Evolutionary conservation across 2,888 invertebrate genomes (phyloP), one percentile per base, ranked within the genome.

Genomic region (Hermodice carunculata): DNA sequence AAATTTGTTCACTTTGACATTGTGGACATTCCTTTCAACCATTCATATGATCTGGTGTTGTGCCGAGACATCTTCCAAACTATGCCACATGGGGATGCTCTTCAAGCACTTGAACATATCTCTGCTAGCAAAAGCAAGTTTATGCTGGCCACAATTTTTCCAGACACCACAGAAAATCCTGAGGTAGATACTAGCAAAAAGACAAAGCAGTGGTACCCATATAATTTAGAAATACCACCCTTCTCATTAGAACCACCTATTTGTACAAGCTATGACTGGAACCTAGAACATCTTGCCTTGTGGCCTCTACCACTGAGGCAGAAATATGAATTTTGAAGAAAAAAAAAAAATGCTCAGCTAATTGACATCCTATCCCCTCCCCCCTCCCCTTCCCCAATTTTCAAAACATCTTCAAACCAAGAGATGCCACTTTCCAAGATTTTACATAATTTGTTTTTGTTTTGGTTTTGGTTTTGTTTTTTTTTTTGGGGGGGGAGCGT

Each of bases 211-310:
- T 32, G 40, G 31, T 62, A 37, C 28, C 56, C 62, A 6, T 58
- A 58, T 37, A 64, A 64, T 28, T 40, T 64, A 6, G 64, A 64
- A 24, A 43, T 64, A 19, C 51, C 64, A 8, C 64, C 64, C n/a
- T 64, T 64, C 44, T 42, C 46, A 17, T 44, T 64, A n/a, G 58
- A 51, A 3, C 51, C 64, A 17, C 54, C 62, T 6, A 34, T 56
- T n/a, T 62, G 62, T 28, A 54, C 56, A 14, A 64, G 67, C 29
- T 64, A 64, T 29, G 67, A 67, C 60, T 67, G 67, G 67, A 63
- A 59, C 24, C 56, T 64, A 17, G 63, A 64, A 43, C 63, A 67
- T 28, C 44, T 67, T 1, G 67, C 43, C 6, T 31, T 67, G 22
- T 67, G 67, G 67, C 31, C 49, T 22, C 49, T 67, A 2, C 67